Conservation (phyloP, 2,113 vertebrate genomes). For the Talpa occidentalis region DNA sequence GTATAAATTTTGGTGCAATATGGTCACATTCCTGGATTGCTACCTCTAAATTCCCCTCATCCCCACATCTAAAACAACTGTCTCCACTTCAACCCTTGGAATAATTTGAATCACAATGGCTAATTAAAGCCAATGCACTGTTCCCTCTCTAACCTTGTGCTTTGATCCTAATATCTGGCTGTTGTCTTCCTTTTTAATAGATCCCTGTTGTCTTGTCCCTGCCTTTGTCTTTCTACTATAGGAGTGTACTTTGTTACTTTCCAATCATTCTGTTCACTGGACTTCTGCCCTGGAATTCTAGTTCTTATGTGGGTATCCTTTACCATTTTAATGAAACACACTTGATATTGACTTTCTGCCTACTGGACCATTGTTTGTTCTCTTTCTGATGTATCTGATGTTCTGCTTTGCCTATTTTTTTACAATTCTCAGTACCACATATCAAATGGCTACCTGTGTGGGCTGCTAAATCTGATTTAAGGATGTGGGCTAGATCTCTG, state of each 20-base stretch:
- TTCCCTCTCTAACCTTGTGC: neutral
- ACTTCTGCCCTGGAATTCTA: neutral
- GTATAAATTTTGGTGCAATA: neutral
- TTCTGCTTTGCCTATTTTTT: neutral
- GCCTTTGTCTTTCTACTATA: neutral
- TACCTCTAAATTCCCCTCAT: too few relatives aligned
- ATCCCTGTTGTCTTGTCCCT: neutral
- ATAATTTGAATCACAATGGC: neutral
- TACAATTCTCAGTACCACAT: neutral
- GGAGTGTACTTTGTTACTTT: neutral
- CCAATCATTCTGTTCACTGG: neutral
- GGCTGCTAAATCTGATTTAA: neutral
- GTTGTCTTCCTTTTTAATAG: neutral
- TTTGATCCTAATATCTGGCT: neutral
- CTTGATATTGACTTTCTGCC: neutral
- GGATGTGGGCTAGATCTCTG: neutral
- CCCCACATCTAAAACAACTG: too few relatives aligned
- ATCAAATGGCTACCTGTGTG: neutral
- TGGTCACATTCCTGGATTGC: too few relatives aligned
- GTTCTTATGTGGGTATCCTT: neutral
- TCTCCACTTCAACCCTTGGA: too few relatives aligned
- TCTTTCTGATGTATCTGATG: neutral
- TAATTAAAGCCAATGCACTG: neutral
- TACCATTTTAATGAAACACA: neutral
- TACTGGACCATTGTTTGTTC: neutral